Base-by-base conservation (phyloP, 2,888 invertebrate genomes). In the Eupithecia tripunctaria region DNA sequence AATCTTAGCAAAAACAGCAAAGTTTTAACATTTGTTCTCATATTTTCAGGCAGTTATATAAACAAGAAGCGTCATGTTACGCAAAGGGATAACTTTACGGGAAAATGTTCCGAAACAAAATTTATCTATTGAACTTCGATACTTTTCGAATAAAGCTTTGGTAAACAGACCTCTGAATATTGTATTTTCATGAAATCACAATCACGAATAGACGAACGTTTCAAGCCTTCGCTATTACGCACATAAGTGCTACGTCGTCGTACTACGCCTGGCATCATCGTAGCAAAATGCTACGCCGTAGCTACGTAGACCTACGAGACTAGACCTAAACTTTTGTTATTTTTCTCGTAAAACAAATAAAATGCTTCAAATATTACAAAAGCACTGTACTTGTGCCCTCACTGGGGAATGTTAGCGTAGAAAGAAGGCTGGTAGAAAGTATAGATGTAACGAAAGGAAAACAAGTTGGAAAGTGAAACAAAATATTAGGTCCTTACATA, bases 81-180 rank as follows among this genome's bases (percentile, higher is more conserved):
- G 7, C 59, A 74, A 74, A 72, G 67, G 63, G 67, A 64, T 74
- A 66, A 71, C 47, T 69, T 74, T 43, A 32, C 29, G 41, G 67
- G 36, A 51, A 68, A 71, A 32, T 66, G 67, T 69, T 74, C 25
- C 18, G 71, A 63, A 74, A 74, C 74, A 63, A 69, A 72, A 72
- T n/a, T n/a, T 74, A 70, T 63, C 71, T 51, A 70, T 70, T 72
- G 71, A 70, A 71, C 67, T 72, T 47, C 51, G 74, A 70, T 72
- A 75, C 74, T 64, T 38, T 0, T 27, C 14, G 38, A n/a, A 38
- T 64, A 64, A 64, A 41, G 25, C 12, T 64, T 64, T 36, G 36
- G 21, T 1, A n/a, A 64, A n/a, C 25, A 25, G 64, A 38, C 7
- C 21, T 64, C 18, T 8, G 29, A 7, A 8, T 8, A 60, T 29